phyloP scores from a whole-genome alignment of 2,888 invertebrate genomes.

The Tiphia femorata region DNA sequence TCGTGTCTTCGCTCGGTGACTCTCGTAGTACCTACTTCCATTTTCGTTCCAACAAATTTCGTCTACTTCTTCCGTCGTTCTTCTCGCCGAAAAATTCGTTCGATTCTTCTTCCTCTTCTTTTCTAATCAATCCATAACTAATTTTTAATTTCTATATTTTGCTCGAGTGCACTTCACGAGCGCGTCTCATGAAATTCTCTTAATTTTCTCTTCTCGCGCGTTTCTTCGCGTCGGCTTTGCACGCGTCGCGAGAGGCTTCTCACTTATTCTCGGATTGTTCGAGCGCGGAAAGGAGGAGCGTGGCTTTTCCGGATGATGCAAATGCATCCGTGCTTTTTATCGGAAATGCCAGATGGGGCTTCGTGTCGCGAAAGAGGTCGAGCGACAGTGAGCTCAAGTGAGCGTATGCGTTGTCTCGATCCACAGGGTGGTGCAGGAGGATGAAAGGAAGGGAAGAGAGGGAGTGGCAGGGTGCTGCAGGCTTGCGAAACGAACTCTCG shows the following conservation, averaged over 20 bases:
- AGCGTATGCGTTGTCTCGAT: too few relatives aligned
- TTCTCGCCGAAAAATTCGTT: too few relatives aligned
- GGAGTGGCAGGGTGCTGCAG: slow-evolving; percentile 4
- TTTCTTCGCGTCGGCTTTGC: not conserved
- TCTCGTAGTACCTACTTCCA: too few relatives aligned
- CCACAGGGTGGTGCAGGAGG: slow-evolving; percentile 22
- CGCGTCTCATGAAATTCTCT: not conserved
- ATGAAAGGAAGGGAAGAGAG: slow-evolving; percentile 5
- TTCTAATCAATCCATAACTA: not conserved
- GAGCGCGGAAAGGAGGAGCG: not conserved
- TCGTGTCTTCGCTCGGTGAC: too few relatives aligned
- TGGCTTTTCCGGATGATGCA: slow-evolving; percentile 5
- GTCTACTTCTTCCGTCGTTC: too few relatives aligned
- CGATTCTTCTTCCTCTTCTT: too few relatives aligned
- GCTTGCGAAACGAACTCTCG: too few relatives aligned
- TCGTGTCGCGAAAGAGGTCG: not conserved
- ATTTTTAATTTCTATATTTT: not conserved
- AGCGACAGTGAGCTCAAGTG: slow-evolving; percentile 34
- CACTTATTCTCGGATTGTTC: too few relatives aligned
- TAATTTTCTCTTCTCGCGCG: not conserved
- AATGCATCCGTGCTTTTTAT: slow-evolving; percentile 10
- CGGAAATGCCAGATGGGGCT: not conserved
- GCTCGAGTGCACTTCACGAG: not conserved
- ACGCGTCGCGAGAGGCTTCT: too few relatives aligned
- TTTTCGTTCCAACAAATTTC: too few relatives aligned